phyloP scores from a whole-genome alignment of 2,888 invertebrate species.

The Cyrtodaria siliqua region DNA sequence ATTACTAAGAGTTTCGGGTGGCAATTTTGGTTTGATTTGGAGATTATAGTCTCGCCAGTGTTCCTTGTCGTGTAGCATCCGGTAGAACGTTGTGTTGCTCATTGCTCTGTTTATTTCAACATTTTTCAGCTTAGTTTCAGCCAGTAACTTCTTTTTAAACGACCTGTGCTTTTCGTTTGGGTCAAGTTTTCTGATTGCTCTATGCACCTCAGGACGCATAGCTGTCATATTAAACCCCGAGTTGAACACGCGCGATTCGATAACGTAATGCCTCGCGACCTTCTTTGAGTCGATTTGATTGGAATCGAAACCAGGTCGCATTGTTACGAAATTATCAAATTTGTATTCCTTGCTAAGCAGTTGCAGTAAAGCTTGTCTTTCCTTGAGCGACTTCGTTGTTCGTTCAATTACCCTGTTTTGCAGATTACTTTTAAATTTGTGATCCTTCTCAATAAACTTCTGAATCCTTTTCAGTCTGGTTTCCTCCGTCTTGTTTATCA shows the following conservation, averaged over 20 bases:
- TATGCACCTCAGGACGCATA: conserved; percentile 64
- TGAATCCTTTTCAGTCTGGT: conserved; percentile 50
- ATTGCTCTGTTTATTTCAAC: conserved; percentile 65
- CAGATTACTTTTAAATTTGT: conserved; percentile 53
- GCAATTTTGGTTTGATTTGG: neutral
- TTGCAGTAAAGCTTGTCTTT: conserved; percentile 61
- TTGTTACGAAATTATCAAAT: conserved; percentile 68
- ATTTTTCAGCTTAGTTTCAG: conserved; percentile 52
- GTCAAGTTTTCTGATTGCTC: conserved; percentile 66
- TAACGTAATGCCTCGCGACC: conserved; percentile 59
- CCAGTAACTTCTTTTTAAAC: conserved; percentile 61
- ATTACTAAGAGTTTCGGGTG: neutral
- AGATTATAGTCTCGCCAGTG: conserved; percentile 60
- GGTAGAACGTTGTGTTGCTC: conserved; percentile 53
- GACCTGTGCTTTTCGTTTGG: conserved; percentile 56
- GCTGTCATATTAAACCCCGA: conserved; percentile 66
- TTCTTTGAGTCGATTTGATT: conserved; percentile 54
- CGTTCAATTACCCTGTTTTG: conserved; percentile 56
- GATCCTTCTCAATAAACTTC: conserved; percentile 60
- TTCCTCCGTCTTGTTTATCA: conserved; percentile 63
- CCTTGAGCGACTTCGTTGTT: conserved; percentile 58
- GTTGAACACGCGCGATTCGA: conserved; percentile 67
- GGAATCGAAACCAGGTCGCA: conserved; percentile 63
- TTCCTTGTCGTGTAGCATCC: conserved; percentile 62
- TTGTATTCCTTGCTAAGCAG: conserved; percentile 64